These are phyloP conservation scores for Xestobium rufovillosum DNA, from an alignment of 2,888 invertebrate species.

Conservation along the genomic window DNA sequence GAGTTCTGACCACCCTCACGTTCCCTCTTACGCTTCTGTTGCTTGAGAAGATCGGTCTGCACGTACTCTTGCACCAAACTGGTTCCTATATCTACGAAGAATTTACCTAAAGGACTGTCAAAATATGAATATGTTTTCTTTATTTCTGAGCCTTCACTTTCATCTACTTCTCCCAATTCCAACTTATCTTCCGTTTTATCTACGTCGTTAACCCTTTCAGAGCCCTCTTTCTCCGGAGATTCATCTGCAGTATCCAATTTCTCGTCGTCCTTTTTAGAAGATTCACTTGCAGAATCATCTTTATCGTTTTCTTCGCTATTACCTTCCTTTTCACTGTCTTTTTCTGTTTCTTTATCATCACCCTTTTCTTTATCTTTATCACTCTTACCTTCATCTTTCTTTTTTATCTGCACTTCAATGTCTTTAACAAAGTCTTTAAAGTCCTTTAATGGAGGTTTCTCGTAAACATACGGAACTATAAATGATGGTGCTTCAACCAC, in stretches of 20 bases:
- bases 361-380: constrained; percentile 39
- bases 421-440: constrained; percentile 64
- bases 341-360: constrained; percentile 37
- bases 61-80: constrained; percentile 89
- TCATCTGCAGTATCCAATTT: constrained; percentile 27
- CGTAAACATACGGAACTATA: constrained; percentile 88
- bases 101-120: constrained; percentile 79
- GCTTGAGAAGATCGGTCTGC: constrained; percentile 81
- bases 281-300: constrained; percentile 22
- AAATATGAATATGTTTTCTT: constrained; percentile 57
- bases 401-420: constrained; percentile 56
- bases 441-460: constrained; percentile 76
- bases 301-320: constrained; percentile 26
- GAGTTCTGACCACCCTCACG: constrained; percentile 60
- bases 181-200: constrained; percentile 51
- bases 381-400: constrained; percentile 46
- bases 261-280: constrained; percentile 31
- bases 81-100: constrained; percentile 85
- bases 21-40: constrained; percentile 77
- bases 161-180: constrained; percentile 47
- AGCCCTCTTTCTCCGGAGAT: constrained; percentile 33
- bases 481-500: constrained; percentile 89
- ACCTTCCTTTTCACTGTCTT: constrained; percentile 33
- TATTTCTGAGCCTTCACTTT: constrained; percentile 30
- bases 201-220: constrained; percentile 43